Conservation (phyloP, 1,140 invertebrate genomes). For the Zaprionus camerounensis region DNA sequence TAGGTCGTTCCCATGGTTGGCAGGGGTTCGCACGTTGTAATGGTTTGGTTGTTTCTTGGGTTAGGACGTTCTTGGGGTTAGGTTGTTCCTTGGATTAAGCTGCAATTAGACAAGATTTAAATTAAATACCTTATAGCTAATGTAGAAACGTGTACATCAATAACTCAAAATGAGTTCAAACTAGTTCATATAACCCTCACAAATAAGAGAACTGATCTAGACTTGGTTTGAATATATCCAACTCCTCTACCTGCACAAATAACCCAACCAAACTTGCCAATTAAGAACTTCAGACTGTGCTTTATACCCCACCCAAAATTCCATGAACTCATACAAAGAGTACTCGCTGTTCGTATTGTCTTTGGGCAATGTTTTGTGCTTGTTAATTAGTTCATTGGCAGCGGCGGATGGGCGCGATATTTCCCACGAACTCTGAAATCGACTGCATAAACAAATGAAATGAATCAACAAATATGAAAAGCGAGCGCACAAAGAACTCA, state of each 20-base stretch:
- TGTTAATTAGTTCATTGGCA: slow-evolving; percentile 81
- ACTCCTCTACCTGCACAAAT: too few species aligned
- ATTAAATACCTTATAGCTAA: too few species aligned
- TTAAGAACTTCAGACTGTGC: background rate
- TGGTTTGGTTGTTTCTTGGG: too few species aligned
- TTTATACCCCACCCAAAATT: background rate
- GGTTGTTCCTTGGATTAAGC: background rate
- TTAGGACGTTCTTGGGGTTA: background rate
- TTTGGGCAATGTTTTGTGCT: background rate
- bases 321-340: background rate
- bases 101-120: too few species aligned
- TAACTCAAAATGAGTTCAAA: too few species aligned
- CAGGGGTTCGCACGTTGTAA: background rate
- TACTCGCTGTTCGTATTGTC: background rate
- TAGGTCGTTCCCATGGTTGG: too few species aligned
- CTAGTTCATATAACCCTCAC: too few species aligned
- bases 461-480: slow-evolving; percentile 70
- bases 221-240: too few species aligned
- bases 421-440: slow-evolving; percentile 66
- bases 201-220: too few species aligned
- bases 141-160: too few species aligned
- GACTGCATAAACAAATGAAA: slow-evolving; percentile 73
- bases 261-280: background rate
- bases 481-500: background rate
- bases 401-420: slow-evolving; percentile 53